These are phyloP conservation scores for Drosophila eohydei DNA, from an alignment of 2,888 invertebrate genomes.

Conservation along the genomic window DNA sequence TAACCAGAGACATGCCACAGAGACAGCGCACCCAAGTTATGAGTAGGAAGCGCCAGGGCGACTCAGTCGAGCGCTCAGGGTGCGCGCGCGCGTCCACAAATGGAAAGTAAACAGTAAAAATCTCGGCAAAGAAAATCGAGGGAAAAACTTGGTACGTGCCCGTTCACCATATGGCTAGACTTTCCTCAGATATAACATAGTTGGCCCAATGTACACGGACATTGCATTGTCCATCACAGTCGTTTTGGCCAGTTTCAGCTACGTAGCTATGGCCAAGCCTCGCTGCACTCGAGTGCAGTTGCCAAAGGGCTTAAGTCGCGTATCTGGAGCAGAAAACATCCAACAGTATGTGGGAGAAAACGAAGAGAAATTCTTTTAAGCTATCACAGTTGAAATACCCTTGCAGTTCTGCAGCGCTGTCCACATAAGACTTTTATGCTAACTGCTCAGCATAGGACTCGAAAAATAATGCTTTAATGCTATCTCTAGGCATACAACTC, in stretches of 20 bases:
- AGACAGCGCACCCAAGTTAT: slow-evolving; percentile 42
- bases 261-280: slow-evolving; percentile 52
- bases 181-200: slow-evolving; percentile 33
- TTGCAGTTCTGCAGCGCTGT: background rate
- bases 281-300: slow-evolving; percentile 75
- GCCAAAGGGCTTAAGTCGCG: slow-evolving; percentile 62
- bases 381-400: background rate
- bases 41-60: slow-evolving; percentile 56
- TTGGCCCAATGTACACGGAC: slow-evolving; percentile 20
- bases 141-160: slow-evolving; percentile 62
- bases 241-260: slow-evolving; percentile 31
- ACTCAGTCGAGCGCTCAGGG: slow-evolving; percentile 34
- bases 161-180: slow-evolving; percentile 49
- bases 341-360: slow-evolving; percentile 31
- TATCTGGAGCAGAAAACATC: slow-evolving; percentile 73
- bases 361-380: background rate
- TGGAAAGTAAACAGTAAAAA: slow-evolving; percentile 67
- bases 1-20: slow-evolving; percentile 56
- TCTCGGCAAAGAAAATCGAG: slow-evolving; percentile 35
- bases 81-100: slow-evolving; percentile 35
- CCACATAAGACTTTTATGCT: background rate
- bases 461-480: background rate
- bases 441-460: background rate
- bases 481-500: background rate
- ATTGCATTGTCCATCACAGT: slow-evolving; percentile 8